These are phyloP conservation scores for Lamellibrachia luymesi DNA, from an alignment of 1,140 invertebrate genomes.

Conservation along the genomic window DNA sequence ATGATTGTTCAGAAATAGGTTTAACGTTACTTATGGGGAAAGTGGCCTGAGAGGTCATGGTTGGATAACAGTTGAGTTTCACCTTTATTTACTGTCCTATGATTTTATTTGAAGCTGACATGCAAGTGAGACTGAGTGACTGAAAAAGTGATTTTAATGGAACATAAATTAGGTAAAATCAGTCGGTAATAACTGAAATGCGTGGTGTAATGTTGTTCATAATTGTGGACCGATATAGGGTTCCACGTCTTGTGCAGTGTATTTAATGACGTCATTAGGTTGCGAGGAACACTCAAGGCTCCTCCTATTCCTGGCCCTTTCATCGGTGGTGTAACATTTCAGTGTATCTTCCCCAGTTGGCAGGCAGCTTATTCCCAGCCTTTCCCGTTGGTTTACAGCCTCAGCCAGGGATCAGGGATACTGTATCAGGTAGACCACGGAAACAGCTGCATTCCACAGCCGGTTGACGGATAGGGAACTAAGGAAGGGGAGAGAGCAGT, in stretches of 20 bases:
- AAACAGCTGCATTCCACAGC: constrained; percentile 1
- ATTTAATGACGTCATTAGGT: not conserved
- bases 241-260: not conserved
- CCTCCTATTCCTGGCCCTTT: not conserved
- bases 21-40: not conserved
- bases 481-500: not conserved
- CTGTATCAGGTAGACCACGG: not conserved
- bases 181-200: not conserved
- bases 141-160: too few relatives aligned
- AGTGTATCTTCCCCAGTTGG: not conserved
- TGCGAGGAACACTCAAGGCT: not conserved
- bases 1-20: not conserved
- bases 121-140: not conserved
- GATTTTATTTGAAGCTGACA: not conserved
- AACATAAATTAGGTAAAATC: not conserved
- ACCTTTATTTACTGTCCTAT: not conserved
- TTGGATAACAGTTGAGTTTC: not conserved
- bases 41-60: not conserved
- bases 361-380: not conserved
- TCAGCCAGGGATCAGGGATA: not conserved
- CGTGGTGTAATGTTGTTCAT: not conserved
- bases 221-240: not conserved
- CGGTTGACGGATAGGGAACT: not conserved
- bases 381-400: not conserved
- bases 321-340: not conserved